A percentile compares a stretch with the other conserved stretches of the same genome.
phyloP scores from a whole-genome alignment of 2,888 invertebrate genomes.

The Polylopha cassiicola region DNA sequence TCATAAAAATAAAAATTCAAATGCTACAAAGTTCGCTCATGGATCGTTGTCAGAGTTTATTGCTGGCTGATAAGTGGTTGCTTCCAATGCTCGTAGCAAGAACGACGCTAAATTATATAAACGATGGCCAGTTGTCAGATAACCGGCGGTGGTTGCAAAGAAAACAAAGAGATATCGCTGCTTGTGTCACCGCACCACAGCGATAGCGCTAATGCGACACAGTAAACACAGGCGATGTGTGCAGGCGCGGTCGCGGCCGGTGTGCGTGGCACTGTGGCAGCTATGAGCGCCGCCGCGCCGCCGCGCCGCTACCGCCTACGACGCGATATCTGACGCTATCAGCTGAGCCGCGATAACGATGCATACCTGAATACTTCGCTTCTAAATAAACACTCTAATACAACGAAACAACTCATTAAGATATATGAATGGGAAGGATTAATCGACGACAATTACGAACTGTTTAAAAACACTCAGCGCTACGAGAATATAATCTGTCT shows the following conservation, averaged over 20 bases:
- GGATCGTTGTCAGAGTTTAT: constrained; percentile 10
- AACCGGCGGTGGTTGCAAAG: constrained; percentile 50
- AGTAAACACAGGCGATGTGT: constrained; percentile 11
- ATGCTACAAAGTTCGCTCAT: constrained; percentile 8
- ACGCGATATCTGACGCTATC: constrained; percentile 50
- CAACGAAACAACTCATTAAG: constrained; percentile 23
- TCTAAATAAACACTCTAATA: constrained; percentile 23
- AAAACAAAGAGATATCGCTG: constrained; percentile 61
- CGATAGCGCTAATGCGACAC: constrained; percentile 20
- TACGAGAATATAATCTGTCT: too few relatives aligned
- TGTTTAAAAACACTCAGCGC: too few relatives aligned
- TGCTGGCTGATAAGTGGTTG: constrained; percentile 11
- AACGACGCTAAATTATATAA: constrained; percentile 49
- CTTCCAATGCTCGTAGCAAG: constrained; percentile 25
- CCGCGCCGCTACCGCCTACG: constrained; percentile 53
- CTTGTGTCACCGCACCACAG: constrained; percentile 39
- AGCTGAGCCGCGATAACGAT: constrained; percentile 53
- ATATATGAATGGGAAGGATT: constrained; percentile 43
- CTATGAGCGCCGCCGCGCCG: constrained; percentile 41
- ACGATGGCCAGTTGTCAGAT: constrained; percentile 48
- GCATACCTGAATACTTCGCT: constrained; percentile 51
- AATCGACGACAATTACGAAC: too few relatives aligned
- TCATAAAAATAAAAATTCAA: constrained; percentile 12
- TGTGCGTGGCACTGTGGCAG: constrained; percentile 33
- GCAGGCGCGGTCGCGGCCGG: constrained; percentile 9